Conservation (phyloP, 2,797 vertebrate species). For the Rhynchonycteris naso region DNA sequence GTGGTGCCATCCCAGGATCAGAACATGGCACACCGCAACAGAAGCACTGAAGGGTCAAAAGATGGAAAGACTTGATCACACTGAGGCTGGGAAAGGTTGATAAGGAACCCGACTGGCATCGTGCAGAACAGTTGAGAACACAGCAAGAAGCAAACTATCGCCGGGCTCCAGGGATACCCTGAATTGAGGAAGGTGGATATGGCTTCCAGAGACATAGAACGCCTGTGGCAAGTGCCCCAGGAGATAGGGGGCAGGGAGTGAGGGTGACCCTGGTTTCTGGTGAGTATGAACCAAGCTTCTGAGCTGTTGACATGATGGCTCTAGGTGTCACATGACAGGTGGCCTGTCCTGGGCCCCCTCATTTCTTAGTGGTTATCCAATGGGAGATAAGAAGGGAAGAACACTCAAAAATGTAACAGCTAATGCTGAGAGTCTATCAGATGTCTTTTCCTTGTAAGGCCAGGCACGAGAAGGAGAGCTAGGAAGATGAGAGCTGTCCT, state of each 20-base stretch:
- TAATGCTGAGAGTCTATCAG: background rate
- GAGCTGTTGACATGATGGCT: background rate
- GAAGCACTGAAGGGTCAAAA: background rate
- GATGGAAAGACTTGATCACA: background rate
- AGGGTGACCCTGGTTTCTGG: background rate
- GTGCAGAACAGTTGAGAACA: background rate
- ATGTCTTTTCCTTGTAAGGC: background rate
- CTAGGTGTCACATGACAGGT: background rate
- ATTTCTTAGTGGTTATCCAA: no score
- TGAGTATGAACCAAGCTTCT: background rate
- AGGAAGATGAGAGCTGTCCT: background rate
- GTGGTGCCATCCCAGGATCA: fast-evolving
- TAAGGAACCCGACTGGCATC: background rate
- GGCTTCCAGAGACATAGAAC: background rate
- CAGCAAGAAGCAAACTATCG: fast-evolving
- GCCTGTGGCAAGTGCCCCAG: fast-evolving
- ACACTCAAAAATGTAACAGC: background rate
- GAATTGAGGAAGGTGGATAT: fast-evolving
- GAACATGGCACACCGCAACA: background rate
- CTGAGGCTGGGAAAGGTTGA: background rate
- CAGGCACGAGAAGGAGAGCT: background rate
- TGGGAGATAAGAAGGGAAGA: background rate
- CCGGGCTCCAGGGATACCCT: no score
- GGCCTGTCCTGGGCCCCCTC: background rate
- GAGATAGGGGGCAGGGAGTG: background rate